Conservation (phyloP, 2,113 vertebrate genomes). For the Tragelaphus imberbis region DNA sequence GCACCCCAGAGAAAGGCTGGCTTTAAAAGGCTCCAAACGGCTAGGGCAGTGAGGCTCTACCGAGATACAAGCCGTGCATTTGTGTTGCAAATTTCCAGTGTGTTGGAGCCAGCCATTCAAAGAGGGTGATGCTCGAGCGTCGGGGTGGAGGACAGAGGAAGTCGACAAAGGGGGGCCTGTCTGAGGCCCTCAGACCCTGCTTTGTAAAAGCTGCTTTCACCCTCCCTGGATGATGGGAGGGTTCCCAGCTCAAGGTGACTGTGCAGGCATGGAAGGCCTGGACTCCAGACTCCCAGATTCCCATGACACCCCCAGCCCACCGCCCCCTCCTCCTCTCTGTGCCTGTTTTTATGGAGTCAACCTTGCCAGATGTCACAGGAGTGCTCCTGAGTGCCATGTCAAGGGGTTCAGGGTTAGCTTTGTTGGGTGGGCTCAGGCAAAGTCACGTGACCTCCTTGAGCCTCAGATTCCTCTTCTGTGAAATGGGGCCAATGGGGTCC, state of each 20-base stretch:
- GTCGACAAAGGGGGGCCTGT: slow-evolving; percentile 54
- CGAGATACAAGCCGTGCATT: neutral
- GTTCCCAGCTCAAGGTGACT: slow-evolving; percentile 7
- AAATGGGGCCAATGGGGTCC: neutral
- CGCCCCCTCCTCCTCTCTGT: neutral
- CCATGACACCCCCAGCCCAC: neutral
- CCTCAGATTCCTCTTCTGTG: slow-evolving; percentile 4
- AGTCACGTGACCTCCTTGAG: neutral
- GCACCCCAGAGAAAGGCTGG: neutral
- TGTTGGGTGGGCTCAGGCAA: neutral
- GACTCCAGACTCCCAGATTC: neutral
- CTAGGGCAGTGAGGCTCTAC: neutral
- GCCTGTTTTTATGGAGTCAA: neutral
- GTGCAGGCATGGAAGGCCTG: neutral
- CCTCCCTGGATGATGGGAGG: neutral
- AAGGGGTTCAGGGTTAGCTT: neutral
- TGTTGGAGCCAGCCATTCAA: slow-evolving; percentile 51
- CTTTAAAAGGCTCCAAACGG: slow-evolving; percentile 29
- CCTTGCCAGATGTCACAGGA: neutral
- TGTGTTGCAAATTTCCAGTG: slow-evolving; percentile 66
- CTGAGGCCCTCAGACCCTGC: slow-evolving; percentile 32
- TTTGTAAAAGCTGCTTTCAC: slow-evolving; percentile 61
- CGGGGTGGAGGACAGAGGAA: neutral
- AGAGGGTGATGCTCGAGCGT: neutral
- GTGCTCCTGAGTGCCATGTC: neutral